Percentiles rank a stretch among this genome's conserved stretches.
Conservation (phyloP, 1,140 invertebrate species). For the Drosophila truncata region DNA sequence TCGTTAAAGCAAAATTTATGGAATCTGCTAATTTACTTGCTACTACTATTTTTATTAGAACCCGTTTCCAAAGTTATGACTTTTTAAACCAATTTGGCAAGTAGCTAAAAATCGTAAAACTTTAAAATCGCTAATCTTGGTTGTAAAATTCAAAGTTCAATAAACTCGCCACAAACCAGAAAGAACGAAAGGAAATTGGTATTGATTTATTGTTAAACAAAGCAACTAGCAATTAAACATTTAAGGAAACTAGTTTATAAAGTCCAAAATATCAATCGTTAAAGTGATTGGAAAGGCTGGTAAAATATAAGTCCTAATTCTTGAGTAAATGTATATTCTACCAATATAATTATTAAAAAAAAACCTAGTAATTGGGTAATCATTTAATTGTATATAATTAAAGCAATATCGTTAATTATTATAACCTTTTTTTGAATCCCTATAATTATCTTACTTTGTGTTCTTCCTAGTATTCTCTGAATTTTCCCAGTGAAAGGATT, state of each 20-base stretch:
- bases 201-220: conserved; percentile 7
- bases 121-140: background rate
- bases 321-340: background rate
- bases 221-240: conserved; percentile 1
- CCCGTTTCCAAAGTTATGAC: conserved; percentile 4
- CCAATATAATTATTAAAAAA: conserved; percentile 7
- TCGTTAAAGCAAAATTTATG: background rate
- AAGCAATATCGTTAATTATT: background rate
- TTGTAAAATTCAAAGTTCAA: conserved; percentile 15
- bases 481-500: conserved; percentile 18
- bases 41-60: background rate
- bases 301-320: background rate
- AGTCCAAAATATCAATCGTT: background rate
- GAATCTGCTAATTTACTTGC: background rate
- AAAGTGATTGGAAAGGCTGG: background rate
- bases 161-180: conserved; percentile 5
- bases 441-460: background rate
- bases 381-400: background rate
- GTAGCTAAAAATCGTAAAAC: conserved; percentile 1
- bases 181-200: background rate
- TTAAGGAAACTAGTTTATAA: background rate
- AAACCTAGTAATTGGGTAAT: background rate
- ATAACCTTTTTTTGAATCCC: background rate
- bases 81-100: conserved; percentile 14
- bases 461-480: background rate